Evolutionary conservation across 2,797 vertebrate species (phyloP), one percentile per base, ranked within the genome.

Genomic region (Pogonophryne albipinna): DNA sequence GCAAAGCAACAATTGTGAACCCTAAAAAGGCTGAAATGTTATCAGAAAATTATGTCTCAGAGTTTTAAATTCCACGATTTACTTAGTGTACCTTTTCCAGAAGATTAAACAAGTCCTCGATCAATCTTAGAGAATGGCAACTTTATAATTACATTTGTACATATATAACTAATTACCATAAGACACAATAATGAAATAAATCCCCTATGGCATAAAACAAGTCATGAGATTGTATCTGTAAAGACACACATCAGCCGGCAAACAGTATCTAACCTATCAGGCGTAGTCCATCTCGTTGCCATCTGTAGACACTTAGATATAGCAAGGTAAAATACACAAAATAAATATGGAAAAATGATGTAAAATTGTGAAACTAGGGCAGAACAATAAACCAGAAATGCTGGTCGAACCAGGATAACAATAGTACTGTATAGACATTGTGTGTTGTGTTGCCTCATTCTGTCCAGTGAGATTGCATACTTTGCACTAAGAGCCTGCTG

Each of bases 401-500:
- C 6, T 38, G 7, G 34, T 34, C 34, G 8, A 38, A 38, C 34
- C 6, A 38, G 34, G 34, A 38, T 38, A 38, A 9, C 34, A 38
- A 1, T 38, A 38, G 34, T 38, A 9, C 23, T 27, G 23, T 27
- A 3, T 38, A 38, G 62, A 12, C 15, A 42, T 56, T 27, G 11
- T 58, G 56, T 53, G 59, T 53, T 76, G 42, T 1, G 2, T 46
- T 75, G 6, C 52, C 17, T 58, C 17, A 46, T 47, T 12, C 13
- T 63, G 56, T 71, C 45, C 49, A 66, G 49, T 23, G 45, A 69
- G 50, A 75, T 16, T 46, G 1, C 16, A 80, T 79, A 62, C 38
- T 76, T 66, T 46, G 49, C 70, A 55, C 34, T 50, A 61, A 71
- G 6, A 61, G n/a, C 23, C 73, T 34, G 34, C 20, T 47, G 42